Conservation (phyloP, 2,888 invertebrate genomes). For the Agonopterix arenella region DNA sequence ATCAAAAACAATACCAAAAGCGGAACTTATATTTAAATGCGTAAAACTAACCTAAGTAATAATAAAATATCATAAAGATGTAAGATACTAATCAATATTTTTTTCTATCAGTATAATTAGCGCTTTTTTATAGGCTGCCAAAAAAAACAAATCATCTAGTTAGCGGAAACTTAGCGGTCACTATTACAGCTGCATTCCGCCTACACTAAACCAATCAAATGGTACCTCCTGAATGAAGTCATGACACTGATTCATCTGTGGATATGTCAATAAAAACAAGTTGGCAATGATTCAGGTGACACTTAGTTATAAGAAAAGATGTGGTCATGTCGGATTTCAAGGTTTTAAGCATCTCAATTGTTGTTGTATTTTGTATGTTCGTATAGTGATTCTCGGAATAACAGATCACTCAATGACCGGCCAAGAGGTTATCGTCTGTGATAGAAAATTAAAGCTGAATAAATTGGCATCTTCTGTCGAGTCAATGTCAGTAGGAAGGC, state of each 20-base stretch:
- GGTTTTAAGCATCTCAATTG: constrained; percentile 12
- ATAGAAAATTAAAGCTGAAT: constrained; percentile 58
- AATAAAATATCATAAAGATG: too few species aligned
- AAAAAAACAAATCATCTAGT: too few species aligned
- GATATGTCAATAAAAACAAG: constrained; percentile 16
- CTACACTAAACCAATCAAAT: not conserved
- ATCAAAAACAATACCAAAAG: too few species aligned
- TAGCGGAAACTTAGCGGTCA: not conserved
- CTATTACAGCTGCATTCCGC: not conserved
- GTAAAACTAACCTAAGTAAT: too few species aligned
- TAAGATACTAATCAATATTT: too few species aligned
- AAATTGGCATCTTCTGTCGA: constrained; percentile 45
- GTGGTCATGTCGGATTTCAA: constrained; percentile 32
- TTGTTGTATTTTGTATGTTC: constrained; percentile 40
- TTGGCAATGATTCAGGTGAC: constrained; percentile 21
- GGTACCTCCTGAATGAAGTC: constrained; percentile 3
- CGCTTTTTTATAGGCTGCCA: too few species aligned
- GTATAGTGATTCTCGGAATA: constrained; percentile 54
- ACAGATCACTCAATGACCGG: constrained; percentile 47
- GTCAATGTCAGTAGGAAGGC: constrained; percentile 48
- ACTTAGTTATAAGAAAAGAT: constrained; percentile 35
- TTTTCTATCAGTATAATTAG: too few species aligned
- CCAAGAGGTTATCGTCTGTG: constrained; percentile 55
- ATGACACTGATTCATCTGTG: constrained; percentile 30
- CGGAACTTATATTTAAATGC: too few species aligned